A percentile compares a stretch with the other conserved stretches of the same genome.
phyloP scores from a whole-genome alignment of 23 tunicate species.

The Corella eumyota region DNA sequence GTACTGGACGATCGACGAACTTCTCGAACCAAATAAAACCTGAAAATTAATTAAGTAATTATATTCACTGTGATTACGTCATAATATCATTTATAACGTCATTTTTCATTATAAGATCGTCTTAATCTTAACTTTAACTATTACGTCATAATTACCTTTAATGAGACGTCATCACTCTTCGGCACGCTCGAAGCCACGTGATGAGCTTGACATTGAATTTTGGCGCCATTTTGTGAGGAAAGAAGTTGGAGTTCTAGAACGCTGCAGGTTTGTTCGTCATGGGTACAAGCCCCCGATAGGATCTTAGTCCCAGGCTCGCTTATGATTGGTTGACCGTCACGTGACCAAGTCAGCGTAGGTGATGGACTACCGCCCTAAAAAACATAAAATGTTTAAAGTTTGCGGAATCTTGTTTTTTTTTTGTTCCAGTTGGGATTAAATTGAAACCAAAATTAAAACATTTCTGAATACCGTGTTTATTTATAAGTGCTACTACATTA shows the following conservation, averaged over 20 bases:
- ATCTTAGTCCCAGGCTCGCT: neutral
- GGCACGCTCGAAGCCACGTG: slow-evolving; percentile 25
- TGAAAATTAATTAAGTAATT: slow-evolving; percentile 17
- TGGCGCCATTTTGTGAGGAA: slow-evolving; percentile 5
- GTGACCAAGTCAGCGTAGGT: slow-evolving; percentile 35
- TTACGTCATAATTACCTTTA: no score
- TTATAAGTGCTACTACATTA: no score
- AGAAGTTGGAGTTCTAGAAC: slow-evolving; percentile 8
- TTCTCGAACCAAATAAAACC: slow-evolving; percentile 40
- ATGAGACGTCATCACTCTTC: slow-evolving; percentile 1
- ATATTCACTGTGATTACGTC: no score
- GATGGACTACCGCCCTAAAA: slow-evolving; percentile 62
- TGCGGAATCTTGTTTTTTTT: no score
- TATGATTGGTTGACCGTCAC: slow-evolving; percentile 1
- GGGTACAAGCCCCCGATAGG: neutral
- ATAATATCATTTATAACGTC: no score
- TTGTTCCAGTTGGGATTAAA: no score
- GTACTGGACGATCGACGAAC: slow-evolving; percentile 7
- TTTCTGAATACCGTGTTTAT: no score
- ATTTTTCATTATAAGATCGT: no score
- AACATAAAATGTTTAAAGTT: no score
- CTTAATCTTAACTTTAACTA: no score
- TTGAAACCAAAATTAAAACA: no score
- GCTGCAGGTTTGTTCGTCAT: slow-evolving; percentile 11
- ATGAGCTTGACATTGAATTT: slow-evolving; percentile 12